phyloP scores from a whole-genome alignment of 64 coral and sea anemone genomes.

The Actinia equina region DNA sequence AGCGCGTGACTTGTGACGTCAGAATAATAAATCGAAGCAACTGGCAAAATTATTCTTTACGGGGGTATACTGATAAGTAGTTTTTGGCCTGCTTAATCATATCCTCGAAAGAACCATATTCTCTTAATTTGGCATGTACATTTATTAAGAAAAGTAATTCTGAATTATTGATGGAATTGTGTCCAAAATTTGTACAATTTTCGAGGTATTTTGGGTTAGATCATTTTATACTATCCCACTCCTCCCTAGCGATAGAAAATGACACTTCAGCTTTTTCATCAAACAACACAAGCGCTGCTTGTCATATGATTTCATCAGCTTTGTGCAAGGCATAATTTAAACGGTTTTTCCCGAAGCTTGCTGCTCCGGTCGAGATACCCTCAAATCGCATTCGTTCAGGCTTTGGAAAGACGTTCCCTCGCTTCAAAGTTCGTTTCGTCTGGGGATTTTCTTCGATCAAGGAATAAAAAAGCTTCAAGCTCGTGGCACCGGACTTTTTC shows the following conservation, averaged over 20 bases:
- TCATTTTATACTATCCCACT: background rate
- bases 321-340: background rate
- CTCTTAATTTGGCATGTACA: background rate
- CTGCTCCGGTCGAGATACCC: background rate
- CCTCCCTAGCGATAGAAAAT: background rate
- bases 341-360: background rate
- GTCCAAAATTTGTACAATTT: background rate
- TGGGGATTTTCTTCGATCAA: background rate
- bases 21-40: background rate
- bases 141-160: too few relatives aligned
- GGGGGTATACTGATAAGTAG: background rate
- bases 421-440: background rate
- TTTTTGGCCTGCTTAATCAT: background rate
- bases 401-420: background rate
- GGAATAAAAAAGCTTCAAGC: background rate
- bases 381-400: background rate
- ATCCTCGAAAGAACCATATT: background rate
- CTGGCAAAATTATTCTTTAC: background rate
- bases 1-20: background rate
- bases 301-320: conserved; percentile 2
- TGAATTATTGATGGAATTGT: background rate
- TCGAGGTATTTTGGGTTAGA: background rate
- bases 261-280: background rate
- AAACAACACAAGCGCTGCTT: background rate
- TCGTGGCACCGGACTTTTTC: background rate